phyloP scores from a whole-genome alignment of 2,888 invertebrate species.

The Platynereis dumerilii region DNA sequence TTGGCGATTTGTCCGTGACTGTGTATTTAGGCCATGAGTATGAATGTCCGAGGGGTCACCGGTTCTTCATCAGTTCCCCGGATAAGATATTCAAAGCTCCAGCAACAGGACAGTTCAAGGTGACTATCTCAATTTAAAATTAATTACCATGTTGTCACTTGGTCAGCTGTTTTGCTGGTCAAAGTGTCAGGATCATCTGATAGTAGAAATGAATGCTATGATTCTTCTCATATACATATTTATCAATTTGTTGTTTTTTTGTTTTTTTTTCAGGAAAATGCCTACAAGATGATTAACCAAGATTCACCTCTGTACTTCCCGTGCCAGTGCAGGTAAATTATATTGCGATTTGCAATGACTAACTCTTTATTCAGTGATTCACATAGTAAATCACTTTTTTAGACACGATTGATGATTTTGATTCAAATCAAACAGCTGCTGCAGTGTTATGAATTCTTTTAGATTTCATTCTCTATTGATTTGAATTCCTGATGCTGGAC shows the following conservation, averaged over 20 bases:
- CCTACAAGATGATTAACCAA: slow-evolving; percentile 81
- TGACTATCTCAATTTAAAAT: slow-evolving; percentile 34
- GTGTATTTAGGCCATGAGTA: slow-evolving; percentile 87
- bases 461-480: too few relatives aligned
- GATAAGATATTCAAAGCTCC: slow-evolving; percentile 82
- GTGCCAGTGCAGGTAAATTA: slow-evolving; percentile 78
- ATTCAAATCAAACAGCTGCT: too few relatives aligned
- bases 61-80: slow-evolving; percentile 88
- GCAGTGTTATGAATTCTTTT: too few relatives aligned
- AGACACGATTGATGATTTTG: too few relatives aligned
- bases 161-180: not conserved
- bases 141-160: not conserved
- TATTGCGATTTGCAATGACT: too few relatives aligned
- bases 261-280: slow-evolving; percentile 70
- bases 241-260: not conserved
- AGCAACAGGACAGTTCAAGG: slow-evolving; percentile 72
- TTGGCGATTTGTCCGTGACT: slow-evolving; percentile 49
- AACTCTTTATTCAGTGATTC: too few relatives aligned
- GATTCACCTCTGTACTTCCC: slow-evolving; percentile 90
- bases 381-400: too few relatives aligned
- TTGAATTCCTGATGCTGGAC: too few relatives aligned
- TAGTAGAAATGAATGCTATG: too few relatives aligned
- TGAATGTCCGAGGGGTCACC: slow-evolving; percentile 96
- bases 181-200: too few relatives aligned
- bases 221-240: not conserved